Evolutionary conservation across 2,797 vertebrate genomes (phyloP), one percentile per base, ranked within the genome.

Genomic region (Eleutherodactylus coqui): DNA sequence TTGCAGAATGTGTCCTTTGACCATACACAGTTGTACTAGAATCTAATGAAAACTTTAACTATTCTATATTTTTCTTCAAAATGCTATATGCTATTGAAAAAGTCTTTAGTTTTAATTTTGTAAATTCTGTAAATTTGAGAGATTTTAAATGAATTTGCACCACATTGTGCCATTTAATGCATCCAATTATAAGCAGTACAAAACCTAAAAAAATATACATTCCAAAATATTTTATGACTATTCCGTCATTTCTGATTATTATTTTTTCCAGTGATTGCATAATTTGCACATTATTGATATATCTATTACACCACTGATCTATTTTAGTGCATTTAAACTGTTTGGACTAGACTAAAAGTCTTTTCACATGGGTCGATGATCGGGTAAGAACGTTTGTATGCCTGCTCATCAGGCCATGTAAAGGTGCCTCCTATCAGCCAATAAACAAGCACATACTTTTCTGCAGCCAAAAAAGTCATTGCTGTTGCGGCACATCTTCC

Each of bases 191-290:
- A 53, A 70, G 16, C 24, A 83, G 69, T 83, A 83, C 21, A 83
- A 83, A 83, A 83, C 27, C n/a, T 73, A 83, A 73, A 14, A 75
- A 83, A 73, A 83, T 83, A 73, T 75, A 43, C 36, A 43, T 82
- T 73, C 45, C 34, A 38, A 27, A 53, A 70, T 82, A 82, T 21
- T 58, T 72, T 21, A 70, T 49, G 45, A 51, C 24, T 8, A 17
- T 38, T 34, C 19, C 7, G 36, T 60, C 32, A 34, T 38, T 36
- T 4, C 14, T 53, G 9, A 53, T 34, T 17, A 49, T 75, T 32
- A 51, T 75, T 49, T 76, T 19, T 27, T 17, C 21, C 36, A 19
- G 5, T 78, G 34, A 78, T 38, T 41, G 51, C 76, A 60, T 60
- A n/a, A 27, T 78, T 78, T 58, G 51, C 53, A 58, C 38, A 78